Evolutionary conservation across 2,113 vertebrate genomes (phyloP), one percentile per base, ranked within the genome.

Genomic region (Baryphthengus martii): DNA sequence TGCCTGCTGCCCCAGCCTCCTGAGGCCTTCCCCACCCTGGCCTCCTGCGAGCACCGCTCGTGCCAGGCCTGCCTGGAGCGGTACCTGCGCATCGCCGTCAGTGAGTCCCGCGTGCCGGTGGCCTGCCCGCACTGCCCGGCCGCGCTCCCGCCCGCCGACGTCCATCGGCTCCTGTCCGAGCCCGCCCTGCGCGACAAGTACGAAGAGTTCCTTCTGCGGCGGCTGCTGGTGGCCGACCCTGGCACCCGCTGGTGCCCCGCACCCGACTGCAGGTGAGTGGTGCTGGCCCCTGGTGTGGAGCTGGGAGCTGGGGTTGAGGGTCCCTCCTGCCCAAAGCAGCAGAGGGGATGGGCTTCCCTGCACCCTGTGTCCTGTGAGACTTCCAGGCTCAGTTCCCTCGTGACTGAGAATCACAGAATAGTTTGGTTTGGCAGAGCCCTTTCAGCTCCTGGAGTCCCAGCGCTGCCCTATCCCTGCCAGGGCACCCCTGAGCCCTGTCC

Each of bases 161-260:
- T 99, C 5, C 98, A 93, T 14, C 96, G 94, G 66, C 98, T 99
- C 52, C 97, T 98, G 94, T 97, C 98, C 4, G 98, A 99, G 90
- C 95, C 66, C 3, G 94, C 96, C 50, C 96, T 99, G 67, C 97
- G 98, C 1, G 98, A 98, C 81, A 98, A 98, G 78, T 99, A 99
- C 0, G 98, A 99, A 76, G 98, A 99, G 82, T 99, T 98, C 93
- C 98, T 98, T 87, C 91, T 99, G 85, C 97, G 98, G 2, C 98
- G 98, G 33, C 98, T 98, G 88, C 97, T 99, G 53, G 98, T 97
- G 20, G 94, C 98, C 0, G 98, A 99, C 52, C 98, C 98, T 0
- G 96, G 98, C 85, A 98, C 98, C 1, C 98, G 98, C 72, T 99
- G 99, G 98, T 99, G 99, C 70, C 99, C 98, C 0, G 98, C 98